Percentiles rank a stretch among this genome's conserved stretches.
phyloP scores from a whole-genome alignment of 1,140 invertebrate species.

The Macrocentrus cingulum region DNA sequence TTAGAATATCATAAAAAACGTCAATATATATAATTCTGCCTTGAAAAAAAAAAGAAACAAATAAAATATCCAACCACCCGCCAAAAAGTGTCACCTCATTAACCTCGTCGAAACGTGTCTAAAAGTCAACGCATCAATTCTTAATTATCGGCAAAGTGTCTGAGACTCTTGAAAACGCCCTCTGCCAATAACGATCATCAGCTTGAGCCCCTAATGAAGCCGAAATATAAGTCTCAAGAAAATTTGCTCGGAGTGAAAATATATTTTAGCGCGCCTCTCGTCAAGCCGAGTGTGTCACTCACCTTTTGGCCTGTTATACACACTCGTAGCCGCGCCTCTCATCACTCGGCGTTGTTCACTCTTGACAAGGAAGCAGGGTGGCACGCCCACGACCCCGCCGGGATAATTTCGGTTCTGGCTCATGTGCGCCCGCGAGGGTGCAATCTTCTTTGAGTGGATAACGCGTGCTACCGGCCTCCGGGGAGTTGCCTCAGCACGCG shows the following conservation, averaged over 20 bases:
- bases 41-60: no score
- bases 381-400: constrained; percentile 32
- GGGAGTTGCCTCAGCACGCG: constrained; percentile 34
- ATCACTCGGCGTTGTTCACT: not conserved
- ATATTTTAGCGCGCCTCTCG: not conserved
- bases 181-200: no score
- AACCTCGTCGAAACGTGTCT: no score
- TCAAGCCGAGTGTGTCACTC: not conserved
- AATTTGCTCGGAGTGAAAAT: constrained; percentile 9
- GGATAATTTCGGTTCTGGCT: constrained; percentile 33
- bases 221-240: not conserved
- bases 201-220: not conserved
- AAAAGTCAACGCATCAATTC: no score
- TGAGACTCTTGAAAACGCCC: no score
- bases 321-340: constrained; percentile 1
- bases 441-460: constrained; percentile 36
- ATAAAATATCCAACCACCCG: no score
- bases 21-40: no score
- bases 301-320: constrained; percentile 13
- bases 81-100: no score
- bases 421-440: constrained; percentile 26
- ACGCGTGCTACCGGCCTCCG: constrained; percentile 29
- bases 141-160: no score
- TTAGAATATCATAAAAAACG: no score
- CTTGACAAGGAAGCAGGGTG: constrained; percentile 26